Conservation (phyloP, 1,140 invertebrate species). For the Papilio aristodemus region DNA sequence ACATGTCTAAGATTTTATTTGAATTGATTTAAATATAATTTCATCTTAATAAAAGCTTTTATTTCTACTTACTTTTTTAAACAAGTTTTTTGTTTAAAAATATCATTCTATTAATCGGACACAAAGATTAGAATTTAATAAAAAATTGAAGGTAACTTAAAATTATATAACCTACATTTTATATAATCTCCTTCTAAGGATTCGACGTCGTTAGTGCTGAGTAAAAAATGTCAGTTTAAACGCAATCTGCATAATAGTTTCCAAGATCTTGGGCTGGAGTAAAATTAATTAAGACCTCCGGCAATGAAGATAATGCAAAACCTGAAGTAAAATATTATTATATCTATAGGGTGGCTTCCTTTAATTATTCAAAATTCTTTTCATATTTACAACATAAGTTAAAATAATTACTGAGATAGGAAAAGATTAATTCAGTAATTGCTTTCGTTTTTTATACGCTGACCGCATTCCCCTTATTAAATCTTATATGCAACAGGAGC, state of each 20-base stretch:
- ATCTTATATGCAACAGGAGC: too few species aligned
- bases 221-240: not conserved
- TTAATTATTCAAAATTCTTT: not conserved
- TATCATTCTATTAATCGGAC: too few species aligned
- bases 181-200: not conserved
- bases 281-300: slow-evolving; percentile 8
- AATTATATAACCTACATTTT: not conserved
- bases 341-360: not conserved
- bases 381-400: not conserved
- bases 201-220: not conserved
- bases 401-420: not conserved
- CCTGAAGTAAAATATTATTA: not conserved
- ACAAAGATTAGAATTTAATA: too few species aligned
- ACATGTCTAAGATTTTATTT: too few species aligned
- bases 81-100: too few species aligned
- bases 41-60: too few species aligned
- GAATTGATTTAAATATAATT: too few species aligned
- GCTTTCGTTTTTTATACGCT: too few species aligned
- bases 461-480: too few species aligned
- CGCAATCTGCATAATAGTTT: slow-evolving; percentile 9
- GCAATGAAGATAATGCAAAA: not conserved
- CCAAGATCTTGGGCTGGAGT: not conserved
- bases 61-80: too few species aligned
- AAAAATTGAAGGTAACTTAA: too few species aligned
- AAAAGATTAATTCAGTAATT: too few species aligned